phyloP scores from a whole-genome alignment of 2,113 vertebrate species.

The Actenoides hombroni region DNA sequence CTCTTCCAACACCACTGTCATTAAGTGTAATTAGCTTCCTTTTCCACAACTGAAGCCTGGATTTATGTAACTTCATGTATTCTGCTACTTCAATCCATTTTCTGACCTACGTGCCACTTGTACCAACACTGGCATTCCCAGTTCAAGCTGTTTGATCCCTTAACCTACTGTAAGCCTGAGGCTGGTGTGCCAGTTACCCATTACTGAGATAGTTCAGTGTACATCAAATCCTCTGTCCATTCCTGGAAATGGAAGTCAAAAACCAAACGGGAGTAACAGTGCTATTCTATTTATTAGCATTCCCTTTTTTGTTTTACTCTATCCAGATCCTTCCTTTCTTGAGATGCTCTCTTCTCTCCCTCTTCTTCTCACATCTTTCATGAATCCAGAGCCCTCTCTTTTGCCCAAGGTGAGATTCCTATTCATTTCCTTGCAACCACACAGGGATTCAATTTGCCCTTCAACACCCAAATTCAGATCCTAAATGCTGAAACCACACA shows the following conservation, averaged over 20 bases:
- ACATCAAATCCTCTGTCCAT: neutral
- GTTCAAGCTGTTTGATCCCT: neutral
- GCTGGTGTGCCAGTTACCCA: accelerated
- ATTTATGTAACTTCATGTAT: neutral
- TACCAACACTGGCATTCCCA: neutral
- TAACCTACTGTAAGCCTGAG: neutral
- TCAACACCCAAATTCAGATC: neutral
- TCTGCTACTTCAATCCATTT: neutral
- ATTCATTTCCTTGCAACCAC: neutral
- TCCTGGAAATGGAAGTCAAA: neutral
- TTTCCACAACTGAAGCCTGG: neutral
- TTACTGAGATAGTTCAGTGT: neutral
- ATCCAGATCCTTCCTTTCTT: neutral
- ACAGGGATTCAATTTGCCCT: neutral
- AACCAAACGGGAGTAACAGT: neutral
- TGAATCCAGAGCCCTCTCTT: neutral
- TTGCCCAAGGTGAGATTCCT: neutral
- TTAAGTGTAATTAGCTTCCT: neutral
- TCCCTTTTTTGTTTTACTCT: neutral
- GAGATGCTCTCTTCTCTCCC: neutral
- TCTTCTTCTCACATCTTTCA: neutral
- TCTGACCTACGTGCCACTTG: neutral
- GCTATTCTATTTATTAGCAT: neutral
- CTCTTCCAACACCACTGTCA: neutral
- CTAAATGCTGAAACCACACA: neutral